Evolutionary conservation across 2,888 invertebrate species (phyloP).

Genomic region (Theretra japonica): DNA sequence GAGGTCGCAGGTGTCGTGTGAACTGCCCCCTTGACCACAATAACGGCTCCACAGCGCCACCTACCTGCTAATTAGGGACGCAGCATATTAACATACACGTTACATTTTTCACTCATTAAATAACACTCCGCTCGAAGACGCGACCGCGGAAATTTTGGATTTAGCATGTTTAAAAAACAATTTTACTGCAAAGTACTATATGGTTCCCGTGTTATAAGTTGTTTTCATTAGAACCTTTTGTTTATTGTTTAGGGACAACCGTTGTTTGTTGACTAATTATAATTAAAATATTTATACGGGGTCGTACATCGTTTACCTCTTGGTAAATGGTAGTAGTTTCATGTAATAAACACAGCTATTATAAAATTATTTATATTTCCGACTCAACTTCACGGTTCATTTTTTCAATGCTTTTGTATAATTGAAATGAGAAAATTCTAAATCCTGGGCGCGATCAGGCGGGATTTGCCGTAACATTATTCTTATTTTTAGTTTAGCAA

Average conservation of each 20-base stretch:
- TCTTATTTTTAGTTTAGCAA: conserved; percentile 71
- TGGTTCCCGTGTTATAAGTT: not conserved
- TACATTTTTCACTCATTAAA: conserved; percentile 49
- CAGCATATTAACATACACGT: conserved; percentile 46
- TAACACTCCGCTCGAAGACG: conserved; percentile 42
- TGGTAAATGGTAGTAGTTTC: no score
- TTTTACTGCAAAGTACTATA: not conserved
- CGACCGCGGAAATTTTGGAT: conserved; percentile 27
- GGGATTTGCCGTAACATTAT: conserved; percentile 75
- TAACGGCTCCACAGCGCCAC: conserved; percentile 43
- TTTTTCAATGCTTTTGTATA: not conserved
- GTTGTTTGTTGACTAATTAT: no score
- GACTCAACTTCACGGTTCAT: not conserved
- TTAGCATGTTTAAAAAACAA: conserved; percentile 7
- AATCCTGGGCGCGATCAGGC: conserved; percentile 69
- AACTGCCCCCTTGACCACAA: conserved; percentile 49
- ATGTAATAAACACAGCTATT: not conserved
- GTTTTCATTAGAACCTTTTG: no score
- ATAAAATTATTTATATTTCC: not conserved
- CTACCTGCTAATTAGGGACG: conserved; percentile 49
- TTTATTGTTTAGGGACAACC: no score
- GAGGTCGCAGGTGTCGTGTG: conserved; percentile 48
- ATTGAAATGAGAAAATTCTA: conserved; percentile 60
- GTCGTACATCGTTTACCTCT: no score
- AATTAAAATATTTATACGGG: no score